Percentiles rank a stretch among this genome's conserved stretches.
These are phyloP conservation scores for Chouioia cunea DNA, from an alignment of 2,888 invertebrate species.

Conservation along the genomic window DNA sequence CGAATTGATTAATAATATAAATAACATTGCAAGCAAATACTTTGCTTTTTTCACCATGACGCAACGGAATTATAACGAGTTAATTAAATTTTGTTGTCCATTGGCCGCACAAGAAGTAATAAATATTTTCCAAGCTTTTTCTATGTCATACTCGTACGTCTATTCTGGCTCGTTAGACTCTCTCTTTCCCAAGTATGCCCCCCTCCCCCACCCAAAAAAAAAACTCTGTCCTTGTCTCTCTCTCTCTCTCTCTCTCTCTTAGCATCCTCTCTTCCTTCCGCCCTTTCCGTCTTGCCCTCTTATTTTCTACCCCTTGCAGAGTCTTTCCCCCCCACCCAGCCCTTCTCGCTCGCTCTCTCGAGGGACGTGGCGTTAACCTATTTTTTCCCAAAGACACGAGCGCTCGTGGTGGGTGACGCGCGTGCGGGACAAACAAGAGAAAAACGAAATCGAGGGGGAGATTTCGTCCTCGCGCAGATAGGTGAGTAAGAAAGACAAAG, in stretches of 20 bases:
- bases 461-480: not conserved
- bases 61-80: slow-evolving; percentile 4
- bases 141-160: slow-evolving; percentile 6
- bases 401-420: not conserved
- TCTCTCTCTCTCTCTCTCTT: slow-evolving; percentile 38
- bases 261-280: slow-evolving; percentile 16
- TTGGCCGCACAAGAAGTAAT: slow-evolving; percentile 13
- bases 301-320: slow-evolving; percentile 38
- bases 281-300: slow-evolving; percentile 19
- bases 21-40: no score
- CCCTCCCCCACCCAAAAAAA: not conserved
- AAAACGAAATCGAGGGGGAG: no score
- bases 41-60: not conserved
- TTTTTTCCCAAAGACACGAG: slow-evolving; percentile 9
- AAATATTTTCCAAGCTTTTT: slow-evolving; percentile 16
- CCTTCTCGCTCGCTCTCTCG: slow-evolving; percentile 40
- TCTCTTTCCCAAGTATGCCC: not conserved
- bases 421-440: not conserved
- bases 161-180: not conserved
- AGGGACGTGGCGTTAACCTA: slow-evolving; percentile 43
- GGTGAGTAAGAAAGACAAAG: not conserved
- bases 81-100: slow-evolving; percentile 27
- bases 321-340: not conserved
- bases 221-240: not conserved
- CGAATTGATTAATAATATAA: no score